A percentile compares a stretch with the other conserved stretches of the same genome.
Evolutionary conservation across 1,140 invertebrate species (phyloP).

Genomic region (Bombus pyrosoma): DNA sequence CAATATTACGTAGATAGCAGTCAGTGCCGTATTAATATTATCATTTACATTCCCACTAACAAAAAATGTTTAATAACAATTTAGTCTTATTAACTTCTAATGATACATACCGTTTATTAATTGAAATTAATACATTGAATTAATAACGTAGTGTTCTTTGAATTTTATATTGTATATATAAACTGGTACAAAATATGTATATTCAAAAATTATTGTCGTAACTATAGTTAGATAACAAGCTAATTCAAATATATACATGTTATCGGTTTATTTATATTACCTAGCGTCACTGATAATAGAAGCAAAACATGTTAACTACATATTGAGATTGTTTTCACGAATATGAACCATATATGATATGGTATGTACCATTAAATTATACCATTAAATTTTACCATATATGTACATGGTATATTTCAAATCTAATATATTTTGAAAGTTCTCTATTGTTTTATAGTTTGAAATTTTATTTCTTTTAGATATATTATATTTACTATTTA

Average conservation of each 20-base stretch:
- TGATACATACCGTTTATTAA: background rate
- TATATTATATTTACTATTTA: background rate
- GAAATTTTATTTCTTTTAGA: background rate
- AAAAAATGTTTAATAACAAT: background rate
- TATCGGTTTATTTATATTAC: background rate
- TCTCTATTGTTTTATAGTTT: background rate
- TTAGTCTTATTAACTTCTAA: background rate
- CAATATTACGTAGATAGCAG: background rate
- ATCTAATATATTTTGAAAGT: background rate
- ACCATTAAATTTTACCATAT: background rate
- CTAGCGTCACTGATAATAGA: background rate
- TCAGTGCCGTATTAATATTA: constrained; percentile 51
- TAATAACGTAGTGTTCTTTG: background rate
- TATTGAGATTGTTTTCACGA: background rate
- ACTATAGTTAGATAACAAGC: background rate
- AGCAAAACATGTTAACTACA: background rate
- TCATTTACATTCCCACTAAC: background rate
- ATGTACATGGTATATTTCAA: background rate
- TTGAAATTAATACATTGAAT: background rate
- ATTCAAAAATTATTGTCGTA: too few species aligned
- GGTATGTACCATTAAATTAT: too few species aligned
- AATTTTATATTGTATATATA: background rate
- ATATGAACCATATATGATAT: background rate
- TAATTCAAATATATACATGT: background rate
- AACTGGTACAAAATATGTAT: background rate